phyloP scores from a whole-genome alignment of 1,140 invertebrate genomes.

The Coenobita brevimanus region DNA sequence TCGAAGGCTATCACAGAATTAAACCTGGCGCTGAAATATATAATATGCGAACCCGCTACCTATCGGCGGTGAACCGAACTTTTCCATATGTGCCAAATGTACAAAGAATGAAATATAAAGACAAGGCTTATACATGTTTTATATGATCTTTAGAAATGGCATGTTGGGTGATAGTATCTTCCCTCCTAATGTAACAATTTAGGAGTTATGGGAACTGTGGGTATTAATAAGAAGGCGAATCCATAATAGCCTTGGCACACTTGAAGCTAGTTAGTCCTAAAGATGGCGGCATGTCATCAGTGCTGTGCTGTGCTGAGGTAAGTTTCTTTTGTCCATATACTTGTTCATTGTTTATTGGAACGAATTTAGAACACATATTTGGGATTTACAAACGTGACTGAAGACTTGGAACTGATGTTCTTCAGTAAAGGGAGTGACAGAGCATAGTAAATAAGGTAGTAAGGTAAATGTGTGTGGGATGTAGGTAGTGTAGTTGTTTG shows the following conservation, averaged over 20 bases:
- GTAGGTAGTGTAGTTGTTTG: not conserved
- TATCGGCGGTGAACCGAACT: constrained; percentile 26
- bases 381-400: no score
- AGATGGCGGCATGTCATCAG: constrained; percentile 96
- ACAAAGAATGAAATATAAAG: not conserved
- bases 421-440: no score
- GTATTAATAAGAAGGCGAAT: not conserved
- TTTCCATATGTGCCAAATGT: not conserved
- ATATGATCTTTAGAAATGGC: no score
- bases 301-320: constrained; percentile 94
- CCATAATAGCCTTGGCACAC: not conserved
- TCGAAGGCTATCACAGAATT: no score
- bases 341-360: no score
- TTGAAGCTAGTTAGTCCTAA: constrained; percentile 71
- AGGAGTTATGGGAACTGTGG: not conserved
- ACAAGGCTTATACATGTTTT: not conserved
- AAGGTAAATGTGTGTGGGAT: not conserved
- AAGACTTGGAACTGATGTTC: no score
- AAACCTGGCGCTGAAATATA: no score
- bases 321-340: constrained; percentile 72
- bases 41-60: not conserved
- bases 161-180: no score
- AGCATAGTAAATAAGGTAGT: not conserved
- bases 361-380: no score
- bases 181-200: no score